Evolutionary conservation across 2,797 vertebrate genomes (phyloP), one percentile per base, ranked within the genome.

Genomic region (Nyctalus aviator): DNA sequence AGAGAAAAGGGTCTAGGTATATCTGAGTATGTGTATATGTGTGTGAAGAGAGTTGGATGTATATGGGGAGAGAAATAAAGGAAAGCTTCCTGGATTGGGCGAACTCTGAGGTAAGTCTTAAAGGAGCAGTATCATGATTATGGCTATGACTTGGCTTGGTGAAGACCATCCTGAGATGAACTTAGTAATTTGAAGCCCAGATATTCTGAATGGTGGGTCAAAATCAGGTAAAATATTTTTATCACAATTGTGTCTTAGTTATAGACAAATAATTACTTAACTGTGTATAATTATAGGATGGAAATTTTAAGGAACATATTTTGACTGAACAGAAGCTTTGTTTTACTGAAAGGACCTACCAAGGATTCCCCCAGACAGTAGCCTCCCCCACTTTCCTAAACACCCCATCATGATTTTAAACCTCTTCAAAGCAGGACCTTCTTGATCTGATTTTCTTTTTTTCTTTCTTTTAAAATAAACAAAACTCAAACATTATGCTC

Each of bases 171-270:
- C 21, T 81, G 53, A 86, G n/a, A 79, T 69, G 8, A 53, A 32
- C 32, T 78, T 57, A 46, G 46, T 88, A 53, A 94, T 46, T 59
- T 48, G 55, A 92, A 72, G 35, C 6, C n/a, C 18, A 91, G 37
- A 30, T 46, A 77, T 78, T 91, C 13, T 23, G 77, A 91, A 37
- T 41, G 30, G 44, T 76, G 55, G 84, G 30, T 79, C 75, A 79
- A 93, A 88, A 83, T 27, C 20, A 88, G 37, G 9, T 85, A 66
- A 83, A 96, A 35, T 37, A 1, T 75, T 88, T 41, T 93, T 64
- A 53, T 76, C 27, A 88, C 14, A 44, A 75, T 44, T 73, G 10
- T 64, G 2, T 71, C 41, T 93, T 72, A 23, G 72, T 90, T 90
- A 86, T 81, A 93, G 62, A 72, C 46, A 90, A 79, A 73, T 76